phyloP scores from a whole-genome alignment of 2,888 invertebrate species.

The Alviniconcha strummeri region DNA sequence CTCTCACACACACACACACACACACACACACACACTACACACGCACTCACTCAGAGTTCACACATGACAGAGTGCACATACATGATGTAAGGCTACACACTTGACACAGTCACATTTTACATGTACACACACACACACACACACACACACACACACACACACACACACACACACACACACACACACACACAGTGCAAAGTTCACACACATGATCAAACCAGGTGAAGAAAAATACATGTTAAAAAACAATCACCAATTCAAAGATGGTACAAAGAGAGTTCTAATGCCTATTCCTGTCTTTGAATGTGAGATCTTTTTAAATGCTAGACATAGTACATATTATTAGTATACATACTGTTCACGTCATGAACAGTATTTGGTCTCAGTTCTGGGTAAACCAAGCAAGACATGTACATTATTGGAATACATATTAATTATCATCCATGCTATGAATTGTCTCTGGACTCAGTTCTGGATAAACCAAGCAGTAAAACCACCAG shows the following conservation, averaged over 20 bases:
- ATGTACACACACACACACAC: neutral
- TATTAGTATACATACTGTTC: neutral
- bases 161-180: neutral
- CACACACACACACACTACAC: conserved; percentile 3
- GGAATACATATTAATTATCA: no score
- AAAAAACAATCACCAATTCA: neutral
- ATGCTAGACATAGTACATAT: neutral
- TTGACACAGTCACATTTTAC: neutral
- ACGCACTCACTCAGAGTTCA: neutral
- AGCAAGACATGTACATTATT: no score
- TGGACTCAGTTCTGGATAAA: no score
- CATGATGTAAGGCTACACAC: neutral
- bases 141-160: conserved; percentile 15
- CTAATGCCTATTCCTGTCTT: neutral
- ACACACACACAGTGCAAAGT: neutral
- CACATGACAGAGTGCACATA: neutral
- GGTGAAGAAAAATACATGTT: neutral
- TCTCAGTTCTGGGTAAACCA: no score
- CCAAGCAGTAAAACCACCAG: no score
- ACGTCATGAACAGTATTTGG: no score
- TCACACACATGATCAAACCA: neutral
- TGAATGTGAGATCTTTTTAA: neutral
- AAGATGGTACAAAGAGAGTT: no score
- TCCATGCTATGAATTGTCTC: no score
- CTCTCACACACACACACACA: conserved; percentile 10